A percentile compares a stretch with the other conserved stretches of the same genome.
Evolutionary conservation across 1,140 invertebrate genomes (phyloP).

Genomic region (Trichonephila clavata): DNA sequence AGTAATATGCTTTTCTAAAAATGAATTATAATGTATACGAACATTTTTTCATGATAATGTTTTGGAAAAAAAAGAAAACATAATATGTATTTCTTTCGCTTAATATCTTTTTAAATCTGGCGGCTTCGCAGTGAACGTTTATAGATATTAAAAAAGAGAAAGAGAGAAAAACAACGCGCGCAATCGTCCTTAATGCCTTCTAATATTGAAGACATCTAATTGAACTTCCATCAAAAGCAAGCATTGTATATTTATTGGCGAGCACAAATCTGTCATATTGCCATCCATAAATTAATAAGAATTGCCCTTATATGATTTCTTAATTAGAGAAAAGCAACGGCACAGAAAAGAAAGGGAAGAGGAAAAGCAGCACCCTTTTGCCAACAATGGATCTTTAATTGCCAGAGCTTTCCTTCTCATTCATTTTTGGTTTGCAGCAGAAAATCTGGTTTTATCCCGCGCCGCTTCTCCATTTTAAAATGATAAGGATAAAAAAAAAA

Average conservation of each 20-base stretch:
- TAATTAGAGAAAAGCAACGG: slow-evolving; percentile 69
- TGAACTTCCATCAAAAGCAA: slow-evolving; percentile 34
- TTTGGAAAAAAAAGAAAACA: neutral
- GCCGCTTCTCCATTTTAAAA: slow-evolving; percentile 70
- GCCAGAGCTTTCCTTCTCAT: slow-evolving; percentile 48
- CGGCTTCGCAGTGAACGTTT: neutral
- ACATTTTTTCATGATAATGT: neutral
- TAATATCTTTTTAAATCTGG: neutral
- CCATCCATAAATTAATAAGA: slow-evolving; percentile 68
- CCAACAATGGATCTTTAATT: slow-evolving; percentile 74
- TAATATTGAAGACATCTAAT: slow-evolving; percentile 7
- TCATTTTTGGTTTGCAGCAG: slow-evolving; percentile 65
- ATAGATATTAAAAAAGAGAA: neutral
- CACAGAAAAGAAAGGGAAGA: neutral
- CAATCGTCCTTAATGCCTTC: neutral
- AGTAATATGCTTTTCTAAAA: no score
- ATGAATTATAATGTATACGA: neutral
- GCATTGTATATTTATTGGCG: neutral
- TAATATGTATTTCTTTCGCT: neutral
- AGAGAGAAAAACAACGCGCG: neutral
- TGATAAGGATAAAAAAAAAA: slow-evolving; percentile 35
- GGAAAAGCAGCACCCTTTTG: slow-evolving; percentile 54
- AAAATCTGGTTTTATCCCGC: slow-evolving; percentile 73
- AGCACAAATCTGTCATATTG: slow-evolving; percentile 49
- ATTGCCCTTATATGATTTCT: slow-evolving; percentile 73